Conservation (phyloP, 2,888 invertebrate genomes). For the Ramazzottius varieornatus region DNA sequence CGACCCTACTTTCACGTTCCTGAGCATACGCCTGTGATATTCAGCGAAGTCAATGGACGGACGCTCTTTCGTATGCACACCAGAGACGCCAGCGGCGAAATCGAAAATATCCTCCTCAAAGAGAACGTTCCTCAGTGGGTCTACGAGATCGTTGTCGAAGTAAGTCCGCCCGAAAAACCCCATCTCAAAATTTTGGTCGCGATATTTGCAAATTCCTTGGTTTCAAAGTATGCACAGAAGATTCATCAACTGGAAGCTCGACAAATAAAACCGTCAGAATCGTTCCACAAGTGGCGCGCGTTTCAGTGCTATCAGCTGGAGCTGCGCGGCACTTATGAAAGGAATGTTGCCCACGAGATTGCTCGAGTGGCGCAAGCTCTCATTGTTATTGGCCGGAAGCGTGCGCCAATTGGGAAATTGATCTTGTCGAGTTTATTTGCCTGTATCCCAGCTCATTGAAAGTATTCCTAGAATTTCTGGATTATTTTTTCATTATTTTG, state of each 20-base stretch:
- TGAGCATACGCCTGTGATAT: conserved; percentile 79
- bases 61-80: conserved; percentile 66
- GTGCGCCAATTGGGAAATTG: no score
- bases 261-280: no score
- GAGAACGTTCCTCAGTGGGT: conserved; percentile 92
- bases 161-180: conserved; percentile 22
- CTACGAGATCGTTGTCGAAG: conserved; percentile 69
- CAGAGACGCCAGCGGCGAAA: conserved; percentile 74
- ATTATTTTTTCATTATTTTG: background rate
- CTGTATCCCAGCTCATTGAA: no score
- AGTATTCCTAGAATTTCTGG: background rate
- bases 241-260: no score
- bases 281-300: no score
- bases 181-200: conserved; percentile 1
- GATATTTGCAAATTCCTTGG: background rate
- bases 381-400: no score
- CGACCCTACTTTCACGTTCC: conserved; percentile 54
- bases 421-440: no score
- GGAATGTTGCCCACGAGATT: no score
- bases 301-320: no score
- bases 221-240: background rate
- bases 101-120: conserved; percentile 61
- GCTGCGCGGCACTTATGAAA: no score
- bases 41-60: conserved; percentile 82
- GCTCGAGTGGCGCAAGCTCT: no score